Evolutionary conservation across 2,113 vertebrate species (phyloP).

Genomic region (Sitta europaea): DNA sequence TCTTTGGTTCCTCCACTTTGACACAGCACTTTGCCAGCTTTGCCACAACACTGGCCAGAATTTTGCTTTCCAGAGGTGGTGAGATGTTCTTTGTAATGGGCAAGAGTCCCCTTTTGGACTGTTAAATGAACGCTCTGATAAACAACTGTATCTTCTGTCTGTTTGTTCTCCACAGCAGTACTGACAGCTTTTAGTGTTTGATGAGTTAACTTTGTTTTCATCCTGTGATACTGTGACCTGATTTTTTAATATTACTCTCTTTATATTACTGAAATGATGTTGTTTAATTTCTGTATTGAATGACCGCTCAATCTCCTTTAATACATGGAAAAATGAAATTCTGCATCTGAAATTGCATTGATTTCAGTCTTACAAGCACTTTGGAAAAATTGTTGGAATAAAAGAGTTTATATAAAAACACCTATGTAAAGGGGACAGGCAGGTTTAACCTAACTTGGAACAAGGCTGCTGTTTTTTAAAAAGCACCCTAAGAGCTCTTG

Average conservation of each 20-base stretch:
- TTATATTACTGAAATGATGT: constrained; percentile 4
- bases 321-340: constrained; percentile 20
- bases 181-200: not conserved
- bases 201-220: not conserved
- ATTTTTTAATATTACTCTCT: constrained; percentile 24
- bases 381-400: not conserved
- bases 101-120: not conserved
- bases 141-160: not conserved
- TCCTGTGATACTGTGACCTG: constrained; percentile 29
- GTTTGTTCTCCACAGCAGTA: not conserved
- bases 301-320: not conserved
- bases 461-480: not conserved
- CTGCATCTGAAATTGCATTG: constrained; percentile 1
- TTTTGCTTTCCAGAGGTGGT: not conserved
- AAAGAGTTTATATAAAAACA: not conserved
- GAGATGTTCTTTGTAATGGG: not conserved
- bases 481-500: not conserved
- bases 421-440: not conserved
- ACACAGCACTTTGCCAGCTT: not conserved
- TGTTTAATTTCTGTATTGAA: constrained; percentile 22
- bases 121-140: not conserved
- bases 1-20: not conserved
- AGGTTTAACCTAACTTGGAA: not conserved
- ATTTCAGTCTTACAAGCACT: not conserved
- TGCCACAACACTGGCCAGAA: not conserved